Percentiles rank a stretch among this genome's conserved stretches.
Conservation (phyloP, 2,888 invertebrate genomes). For the Camponotus fellah region DNA sequence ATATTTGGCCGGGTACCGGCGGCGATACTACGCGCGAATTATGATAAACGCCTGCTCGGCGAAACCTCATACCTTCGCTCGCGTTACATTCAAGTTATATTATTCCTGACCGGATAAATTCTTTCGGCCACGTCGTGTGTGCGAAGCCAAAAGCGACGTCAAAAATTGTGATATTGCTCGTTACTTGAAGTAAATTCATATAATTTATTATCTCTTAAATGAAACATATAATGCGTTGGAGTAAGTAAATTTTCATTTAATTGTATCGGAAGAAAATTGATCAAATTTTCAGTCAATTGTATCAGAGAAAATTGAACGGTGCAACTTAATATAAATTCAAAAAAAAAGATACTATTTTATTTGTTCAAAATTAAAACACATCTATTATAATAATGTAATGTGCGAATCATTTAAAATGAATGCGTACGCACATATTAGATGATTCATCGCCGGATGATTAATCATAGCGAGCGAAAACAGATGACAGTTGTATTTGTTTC, state of each 20-base stretch:
- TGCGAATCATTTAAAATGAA: constrained; percentile 26
- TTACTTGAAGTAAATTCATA: constrained; percentile 24
- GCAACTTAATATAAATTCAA: background rate
- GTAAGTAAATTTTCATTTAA: background rate
- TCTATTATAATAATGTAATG: constrained; percentile 11
- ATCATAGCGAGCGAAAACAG: constrained; percentile 19
- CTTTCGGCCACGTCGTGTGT: constrained; percentile 17
- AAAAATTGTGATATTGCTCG: constrained; percentile 15
- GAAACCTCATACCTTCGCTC: constrained; percentile 35
- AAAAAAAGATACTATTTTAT: constrained; percentile 1
- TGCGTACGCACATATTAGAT: background rate
- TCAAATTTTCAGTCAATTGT: background rate
- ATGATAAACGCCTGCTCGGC: constrained; percentile 44
- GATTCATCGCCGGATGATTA: constrained; percentile 35
- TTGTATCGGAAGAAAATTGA: background rate
- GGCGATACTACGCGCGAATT: constrained; percentile 28
- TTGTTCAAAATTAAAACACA: background rate
- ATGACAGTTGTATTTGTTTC: constrained; percentile 28
- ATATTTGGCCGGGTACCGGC: constrained; percentile 28
- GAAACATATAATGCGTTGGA: background rate
- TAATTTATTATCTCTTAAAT: constrained; percentile 12
- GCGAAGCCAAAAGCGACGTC: constrained; percentile 11
- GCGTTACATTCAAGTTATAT: constrained; percentile 36
- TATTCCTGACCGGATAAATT: constrained; percentile 37
- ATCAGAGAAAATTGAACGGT: background rate